A percentile compares a stretch with the other conserved stretches of the same genome.
Evolutionary conservation across 1,140 invertebrate genomes (phyloP).

Genomic region (Acyrthosiphon pisum): DNA sequence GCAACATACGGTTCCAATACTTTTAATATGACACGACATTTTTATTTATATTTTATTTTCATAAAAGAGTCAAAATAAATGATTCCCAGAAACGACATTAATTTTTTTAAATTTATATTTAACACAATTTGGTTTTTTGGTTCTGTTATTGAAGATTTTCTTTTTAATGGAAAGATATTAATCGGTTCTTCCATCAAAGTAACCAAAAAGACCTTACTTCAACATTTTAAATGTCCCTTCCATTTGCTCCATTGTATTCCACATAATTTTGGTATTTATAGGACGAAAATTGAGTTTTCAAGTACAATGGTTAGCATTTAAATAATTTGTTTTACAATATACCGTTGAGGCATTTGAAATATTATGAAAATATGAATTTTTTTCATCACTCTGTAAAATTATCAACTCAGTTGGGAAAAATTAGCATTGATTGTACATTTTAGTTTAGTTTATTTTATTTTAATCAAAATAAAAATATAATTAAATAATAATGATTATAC

Average conservation of each 20-base stretch:
- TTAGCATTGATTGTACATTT: neutral
- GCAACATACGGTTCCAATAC: neutral
- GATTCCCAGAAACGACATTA: neutral
- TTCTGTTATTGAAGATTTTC: conserved; percentile 17
- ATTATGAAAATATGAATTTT: neutral
- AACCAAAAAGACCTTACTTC: neutral
- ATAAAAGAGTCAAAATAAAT: neutral
- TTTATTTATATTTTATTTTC: neutral
- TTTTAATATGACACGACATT: neutral
- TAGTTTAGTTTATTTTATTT: neutral
- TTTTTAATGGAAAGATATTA: conserved; percentile 2
- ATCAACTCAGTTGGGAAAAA: neutral
- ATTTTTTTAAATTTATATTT: neutral
- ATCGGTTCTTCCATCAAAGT: neutral
- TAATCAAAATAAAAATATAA: neutral
- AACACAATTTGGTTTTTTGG: conserved; percentile 5
- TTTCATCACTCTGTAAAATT: neutral
- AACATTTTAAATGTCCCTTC: neutral
- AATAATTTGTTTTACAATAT: neutral
- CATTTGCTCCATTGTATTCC: neutral
- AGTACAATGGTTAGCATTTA: neutral
- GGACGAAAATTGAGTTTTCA: conserved; percentile 6
- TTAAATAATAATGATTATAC: neutral
- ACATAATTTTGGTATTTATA: neutral
- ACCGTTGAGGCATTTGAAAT: neutral